Evolutionary conservation across 1,140 invertebrate species (phyloP), one percentile per base, ranked within the genome.

Genomic region (Zaprionus taronus): DNA sequence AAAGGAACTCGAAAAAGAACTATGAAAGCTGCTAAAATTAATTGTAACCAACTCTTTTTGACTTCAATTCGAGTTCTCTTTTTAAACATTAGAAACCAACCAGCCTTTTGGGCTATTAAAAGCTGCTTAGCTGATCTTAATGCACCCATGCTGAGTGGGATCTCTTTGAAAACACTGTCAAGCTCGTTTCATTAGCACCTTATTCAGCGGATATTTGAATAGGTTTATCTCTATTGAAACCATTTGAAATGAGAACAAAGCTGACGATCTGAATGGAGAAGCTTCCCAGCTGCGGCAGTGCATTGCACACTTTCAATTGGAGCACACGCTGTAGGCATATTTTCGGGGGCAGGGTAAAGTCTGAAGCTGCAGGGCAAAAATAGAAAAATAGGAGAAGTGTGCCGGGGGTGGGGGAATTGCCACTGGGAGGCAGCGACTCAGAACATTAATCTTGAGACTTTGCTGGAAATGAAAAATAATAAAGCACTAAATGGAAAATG

Each of bases 401-500:
- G 34, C 26, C 15, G 22, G 28, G 12, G 56, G 56, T 38, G 41
- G 2, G 20, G 26, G 6, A n/a, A 20, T 6, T 47, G 44, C 41
- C 24, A 51, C 31, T 56, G 51, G 62, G 60, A 77, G 75, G 36
- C 76, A 80, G 71, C 80, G 84, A 79, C 77, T 89, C 83, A 87
- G 80, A 87, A 87, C 83, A 87, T 87, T 87, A 89, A 89, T 87
- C 83, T 89, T 77, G 71, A 81, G 63, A 70, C 65, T 72, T 68
- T 67, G 81, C 68, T 83, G 71, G 62, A 87, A 87, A 87, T 89
- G 83, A 87, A 89, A 87, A 87, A 87, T 89, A 87, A 89, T 83
- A 89, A 89, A 87, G 84, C 83, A 87, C 83, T 83, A 87, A 87
- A 87, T 87, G 79, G 83, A 89, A 89, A 84, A 87, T 79, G 74